Evolutionary conservation across 2,797 vertebrate species (phyloP).

Genomic region (Schizopygopsis malacanthus): DNA sequence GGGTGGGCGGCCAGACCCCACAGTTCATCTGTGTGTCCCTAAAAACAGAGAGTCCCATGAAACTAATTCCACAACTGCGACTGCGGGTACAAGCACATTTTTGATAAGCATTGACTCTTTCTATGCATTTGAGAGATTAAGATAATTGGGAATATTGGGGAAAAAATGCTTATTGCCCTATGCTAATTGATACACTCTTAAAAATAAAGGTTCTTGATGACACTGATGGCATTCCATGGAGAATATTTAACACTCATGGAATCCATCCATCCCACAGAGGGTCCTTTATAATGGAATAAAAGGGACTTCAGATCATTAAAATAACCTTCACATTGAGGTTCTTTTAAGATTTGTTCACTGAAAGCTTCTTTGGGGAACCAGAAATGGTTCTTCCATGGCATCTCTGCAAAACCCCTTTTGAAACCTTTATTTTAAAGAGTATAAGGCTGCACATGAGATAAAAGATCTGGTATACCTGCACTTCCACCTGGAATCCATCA

Average conservation of each 20-base stretch:
- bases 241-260: not conserved
- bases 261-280: too few relatives aligned
- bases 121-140: not conserved
- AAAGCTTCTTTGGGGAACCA: not conserved
- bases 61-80: too few relatives aligned
- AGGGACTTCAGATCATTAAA: not conserved
- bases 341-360: not conserved
- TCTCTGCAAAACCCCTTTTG: not conserved
- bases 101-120: not conserved
- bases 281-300: too few relatives aligned
- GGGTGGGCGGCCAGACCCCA: conserved; percentile 96
- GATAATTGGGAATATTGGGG: too few relatives aligned
- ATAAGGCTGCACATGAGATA: not conserved
- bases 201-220: not conserved
- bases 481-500: conserved; percentile 92
- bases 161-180: too few relatives aligned
- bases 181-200: not conserved
- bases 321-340: not conserved
- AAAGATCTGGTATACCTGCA: conserved; percentile 83
- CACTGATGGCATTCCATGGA: too few relatives aligned
- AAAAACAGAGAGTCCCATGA: conserved; percentile 55
- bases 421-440: not conserved
- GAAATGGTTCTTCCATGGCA: not conserved
- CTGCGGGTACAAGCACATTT: not conserved
- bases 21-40: conserved; percentile 98